Evolutionary conservation across 2,797 vertebrate species (phyloP).

Genomic region (Sibirionetta formosa): DNA sequence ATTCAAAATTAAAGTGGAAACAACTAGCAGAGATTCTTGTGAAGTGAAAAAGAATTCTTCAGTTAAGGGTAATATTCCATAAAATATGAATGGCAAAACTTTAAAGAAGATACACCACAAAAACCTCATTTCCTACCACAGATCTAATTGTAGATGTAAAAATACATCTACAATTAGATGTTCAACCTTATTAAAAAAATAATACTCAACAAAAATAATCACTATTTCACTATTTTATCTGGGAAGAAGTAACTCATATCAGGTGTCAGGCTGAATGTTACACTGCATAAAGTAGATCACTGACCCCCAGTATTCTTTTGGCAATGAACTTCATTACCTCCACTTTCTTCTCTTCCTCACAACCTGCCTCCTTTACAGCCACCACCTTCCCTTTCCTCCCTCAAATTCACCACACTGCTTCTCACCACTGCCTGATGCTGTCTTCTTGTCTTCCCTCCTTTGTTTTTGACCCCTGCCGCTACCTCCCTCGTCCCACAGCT

Average conservation of each 20-base stretch:
- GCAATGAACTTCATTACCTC: not conserved
- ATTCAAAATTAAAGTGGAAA: not conserved
- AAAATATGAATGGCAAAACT: not conserved
- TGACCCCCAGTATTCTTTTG: not conserved
- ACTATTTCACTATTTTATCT: not conserved
- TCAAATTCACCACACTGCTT: not conserved
- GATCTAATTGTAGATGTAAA: not conserved
- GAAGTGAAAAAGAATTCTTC: not conserved
- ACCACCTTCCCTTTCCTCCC: not conserved
- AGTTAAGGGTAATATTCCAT: not conserved
- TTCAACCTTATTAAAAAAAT: not conserved
- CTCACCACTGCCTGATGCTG: not conserved
- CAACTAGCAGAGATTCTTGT: not conserved
- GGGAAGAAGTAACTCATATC: not conserved
- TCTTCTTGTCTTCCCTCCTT: not conserved
- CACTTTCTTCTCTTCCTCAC: not conserved
- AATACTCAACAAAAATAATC: not conserved
- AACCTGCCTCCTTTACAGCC: not conserved
- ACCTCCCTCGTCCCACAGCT: slow-evolving; percentile 27
- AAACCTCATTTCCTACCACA: not conserved
- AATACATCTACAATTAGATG: not conserved
- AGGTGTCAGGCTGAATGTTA: not conserved
- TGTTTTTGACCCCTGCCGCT: slow-evolving; percentile 4
- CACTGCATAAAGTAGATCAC: not conserved
- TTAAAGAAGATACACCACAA: not conserved